Evolutionary conservation across 1,140 invertebrate genomes (phyloP).

Genomic region (Procambarus virginalis): DNA sequence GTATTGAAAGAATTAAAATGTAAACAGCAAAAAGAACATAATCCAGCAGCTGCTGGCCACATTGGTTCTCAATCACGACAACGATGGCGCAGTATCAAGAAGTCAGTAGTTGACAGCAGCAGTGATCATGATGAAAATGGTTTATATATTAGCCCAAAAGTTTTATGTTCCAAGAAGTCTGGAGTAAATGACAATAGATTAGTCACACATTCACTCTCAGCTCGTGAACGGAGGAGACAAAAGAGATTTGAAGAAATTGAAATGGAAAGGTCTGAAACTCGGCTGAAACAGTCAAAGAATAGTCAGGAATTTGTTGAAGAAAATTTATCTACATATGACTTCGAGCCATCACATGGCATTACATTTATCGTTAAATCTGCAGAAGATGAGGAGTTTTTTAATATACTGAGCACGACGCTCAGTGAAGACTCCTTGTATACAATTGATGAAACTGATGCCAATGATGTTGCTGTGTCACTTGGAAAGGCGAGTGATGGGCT

Average conservation of each 20-base stretch:
- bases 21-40: neutral
- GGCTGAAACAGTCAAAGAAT: neutral
- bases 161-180: neutral
- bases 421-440: neutral
- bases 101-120: neutral
- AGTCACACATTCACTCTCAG: neutral
- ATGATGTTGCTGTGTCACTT: neutral
- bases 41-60: neutral
- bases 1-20: slow-evolving; percentile 27
- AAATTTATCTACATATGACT: neutral
- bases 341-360: too few species aligned
- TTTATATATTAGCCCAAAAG: neutral
- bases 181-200: neutral
- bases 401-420: slow-evolving; percentile 19
- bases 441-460: neutral
- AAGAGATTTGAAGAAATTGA: neutral
- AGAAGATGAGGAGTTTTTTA: slow-evolving; percentile 27
- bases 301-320: slow-evolving; percentile 11
- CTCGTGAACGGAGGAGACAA: slow-evolving; percentile 32
- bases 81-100: slow-evolving; percentile 16
- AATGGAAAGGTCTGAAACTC: neutral
- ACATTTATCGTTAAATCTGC: neutral
- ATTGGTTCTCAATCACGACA: slow-evolving; percentile 24
- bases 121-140: neutral
- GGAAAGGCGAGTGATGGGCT: neutral